Conservation (phyloP, 2,797 vertebrate species). For the Cygnus olor region DNA sequence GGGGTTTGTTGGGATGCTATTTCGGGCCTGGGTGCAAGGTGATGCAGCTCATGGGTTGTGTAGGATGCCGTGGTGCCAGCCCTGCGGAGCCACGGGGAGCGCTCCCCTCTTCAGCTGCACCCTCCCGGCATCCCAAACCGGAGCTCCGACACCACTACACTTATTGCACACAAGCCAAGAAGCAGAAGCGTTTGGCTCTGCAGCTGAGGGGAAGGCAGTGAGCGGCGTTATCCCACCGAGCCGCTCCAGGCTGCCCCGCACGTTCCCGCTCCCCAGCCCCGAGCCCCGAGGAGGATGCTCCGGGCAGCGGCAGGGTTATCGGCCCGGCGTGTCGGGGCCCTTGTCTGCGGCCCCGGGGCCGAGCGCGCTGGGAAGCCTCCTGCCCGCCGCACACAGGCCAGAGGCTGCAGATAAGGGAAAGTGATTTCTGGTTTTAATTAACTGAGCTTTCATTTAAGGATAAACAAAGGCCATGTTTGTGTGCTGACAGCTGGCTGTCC, state of each 20-base stretch:
- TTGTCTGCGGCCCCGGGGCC: background rate
- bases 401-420: conserved; percentile 47
- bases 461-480: conserved; percentile 69
- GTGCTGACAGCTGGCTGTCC: conserved; percentile 64
- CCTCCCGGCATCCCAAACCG: background rate
- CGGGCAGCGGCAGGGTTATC: background rate
- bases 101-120: background rate
- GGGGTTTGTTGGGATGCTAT: too few species aligned
- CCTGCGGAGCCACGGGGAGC: too few species aligned
- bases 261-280: background rate
- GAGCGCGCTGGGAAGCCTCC: background rate
- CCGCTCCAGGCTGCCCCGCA: background rate
- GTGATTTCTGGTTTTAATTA: conserved; percentile 65
- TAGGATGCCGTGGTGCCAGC: background rate
- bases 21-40: background rate
- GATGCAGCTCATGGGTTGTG: background rate
- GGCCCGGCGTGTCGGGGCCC: background rate
- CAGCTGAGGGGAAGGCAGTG: rapidly evolving
- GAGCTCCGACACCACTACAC: rapidly evolving
- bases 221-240: rapidly evolving
- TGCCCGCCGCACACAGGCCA: background rate
- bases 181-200: background rate
- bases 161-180: rapidly evolving
- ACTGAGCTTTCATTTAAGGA: conserved; percentile 58
- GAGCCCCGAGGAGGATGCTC: background rate